phyloP scores from a whole-genome alignment of 2,888 invertebrate species.

The Scaptodrosophila latifasciaeformis region DNA sequence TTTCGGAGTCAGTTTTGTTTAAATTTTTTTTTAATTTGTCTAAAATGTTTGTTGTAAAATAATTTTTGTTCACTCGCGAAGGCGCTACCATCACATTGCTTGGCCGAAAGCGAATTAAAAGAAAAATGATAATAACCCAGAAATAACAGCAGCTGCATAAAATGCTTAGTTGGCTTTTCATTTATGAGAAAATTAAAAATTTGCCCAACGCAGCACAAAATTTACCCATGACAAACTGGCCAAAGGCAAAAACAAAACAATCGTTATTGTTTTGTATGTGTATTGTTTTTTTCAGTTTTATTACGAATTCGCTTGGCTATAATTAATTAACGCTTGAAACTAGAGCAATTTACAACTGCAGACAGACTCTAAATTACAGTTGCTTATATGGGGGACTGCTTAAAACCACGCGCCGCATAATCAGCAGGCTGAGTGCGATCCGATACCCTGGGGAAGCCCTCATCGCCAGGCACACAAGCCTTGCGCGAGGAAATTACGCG shows the following conservation, averaged over 20 bases:
- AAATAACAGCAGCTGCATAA: conserved; percentile 6
- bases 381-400: conserved; percentile 76
- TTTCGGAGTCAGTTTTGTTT: no score
- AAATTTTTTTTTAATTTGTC: no score
- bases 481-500: conserved; percentile 78
- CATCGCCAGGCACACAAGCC: conserved; percentile 81
- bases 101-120: not conserved
- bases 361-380: not conserved
- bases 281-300: conserved; percentile 35
- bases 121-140: not conserved
- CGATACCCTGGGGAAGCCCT: conserved; percentile 80
- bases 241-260: not conserved
- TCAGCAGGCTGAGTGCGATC: conserved; percentile 79
- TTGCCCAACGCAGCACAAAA: conserved; percentile 40
- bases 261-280: not conserved
- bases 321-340: conserved; percentile 38
- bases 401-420: conserved; percentile 85
- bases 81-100: no score
- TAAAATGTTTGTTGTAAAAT: no score
- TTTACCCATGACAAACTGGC: conserved; percentile 27
- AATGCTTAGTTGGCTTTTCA: conserved; percentile 10
- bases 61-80: no score
- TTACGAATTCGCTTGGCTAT: conserved; percentile 47
- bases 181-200: no score
- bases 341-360: conserved; percentile 28